phyloP scores from a whole-genome alignment of 2,888 invertebrate species.

The Drosophila lutescens region DNA sequence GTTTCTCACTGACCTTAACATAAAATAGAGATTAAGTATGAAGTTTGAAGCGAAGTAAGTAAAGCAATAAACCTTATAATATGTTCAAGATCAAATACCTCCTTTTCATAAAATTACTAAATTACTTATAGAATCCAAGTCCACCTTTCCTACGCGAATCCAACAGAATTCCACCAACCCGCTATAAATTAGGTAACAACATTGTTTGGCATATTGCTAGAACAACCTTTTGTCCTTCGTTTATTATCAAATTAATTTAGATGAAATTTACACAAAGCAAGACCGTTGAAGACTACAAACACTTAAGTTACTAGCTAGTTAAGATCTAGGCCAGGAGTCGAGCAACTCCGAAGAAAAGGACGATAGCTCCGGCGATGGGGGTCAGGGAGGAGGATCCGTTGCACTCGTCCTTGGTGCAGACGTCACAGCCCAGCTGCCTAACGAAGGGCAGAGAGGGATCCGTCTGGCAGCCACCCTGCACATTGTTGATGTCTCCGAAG shows the following conservation, averaged over 20 bases:
- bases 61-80: no score
- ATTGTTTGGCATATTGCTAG: conserved; percentile 27
- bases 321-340: conserved; percentile 80
- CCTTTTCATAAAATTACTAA: no score
- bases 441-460: conserved; percentile 81
- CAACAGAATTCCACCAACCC: neutral
- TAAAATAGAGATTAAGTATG: no score
- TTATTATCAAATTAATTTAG: conserved; percentile 37
- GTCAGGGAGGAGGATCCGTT: conserved; percentile 74
- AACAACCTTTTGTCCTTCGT: conserved; percentile 8
- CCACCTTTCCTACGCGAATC: no score
- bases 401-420: conserved; percentile 80
- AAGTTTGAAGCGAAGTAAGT: no score
- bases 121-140: no score
- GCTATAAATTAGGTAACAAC: neutral
- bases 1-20: no score
- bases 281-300: conserved; percentile 24
- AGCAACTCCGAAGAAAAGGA: conserved; percentile 76
- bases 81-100: no score
- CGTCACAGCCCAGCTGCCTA: conserved; percentile 80
- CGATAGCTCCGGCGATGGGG: conserved; percentile 73
- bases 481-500: conserved; percentile 78
- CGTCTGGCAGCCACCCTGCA: conserved; percentile 76
- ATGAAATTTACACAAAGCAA: conserved; percentile 16
- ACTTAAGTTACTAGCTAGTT: conserved; percentile 28